Conservation (phyloP, 1,140 invertebrate species). For the Papilio machaon region DNA sequence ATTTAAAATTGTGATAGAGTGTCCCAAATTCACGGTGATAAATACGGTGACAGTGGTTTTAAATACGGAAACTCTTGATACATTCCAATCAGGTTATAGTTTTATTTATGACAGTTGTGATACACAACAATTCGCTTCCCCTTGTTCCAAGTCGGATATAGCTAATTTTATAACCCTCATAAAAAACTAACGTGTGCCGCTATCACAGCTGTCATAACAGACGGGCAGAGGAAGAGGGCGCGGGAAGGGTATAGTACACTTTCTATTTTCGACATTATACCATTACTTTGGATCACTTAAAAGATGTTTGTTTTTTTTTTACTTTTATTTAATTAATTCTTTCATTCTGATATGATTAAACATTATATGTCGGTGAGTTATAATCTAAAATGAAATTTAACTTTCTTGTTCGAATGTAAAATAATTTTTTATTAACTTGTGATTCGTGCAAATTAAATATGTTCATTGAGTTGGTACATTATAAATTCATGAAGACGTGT, state of each 20-base stretch:
- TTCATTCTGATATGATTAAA: too few relatives aligned
- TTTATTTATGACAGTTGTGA: slow-evolving; percentile 34
- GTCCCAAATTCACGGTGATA: neutral
- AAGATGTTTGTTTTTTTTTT: slow-evolving; percentile 24
- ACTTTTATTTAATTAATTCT: too few relatives aligned
- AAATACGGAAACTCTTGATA: neutral
- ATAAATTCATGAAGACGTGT: too few relatives aligned
- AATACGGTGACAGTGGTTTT: too few relatives aligned
- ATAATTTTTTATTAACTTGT: too few relatives aligned
- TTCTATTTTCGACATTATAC: slow-evolving; percentile 46
- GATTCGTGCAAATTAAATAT: too few relatives aligned
- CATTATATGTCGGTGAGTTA: too few relatives aligned
- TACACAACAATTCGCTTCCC: slow-evolving; percentile 27
- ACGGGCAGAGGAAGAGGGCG: neutral
- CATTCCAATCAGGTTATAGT: slow-evolving; percentile 32
- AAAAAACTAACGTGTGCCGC: slow-evolving; percentile 45
- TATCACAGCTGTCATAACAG: slow-evolving; percentile 54
- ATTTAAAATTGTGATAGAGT: neutral
- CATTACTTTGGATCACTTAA: slow-evolving; percentile 31
- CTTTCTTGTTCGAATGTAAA: too few relatives aligned
- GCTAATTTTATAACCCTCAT: slow-evolving; percentile 45
- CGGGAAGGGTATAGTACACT: slow-evolving; percentile 28
- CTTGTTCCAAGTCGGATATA: slow-evolving; percentile 36
- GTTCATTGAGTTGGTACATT: neutral
- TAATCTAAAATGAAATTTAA: too few relatives aligned